Percentiles rank a stretch among this genome's conserved stretches.
Conservation (phyloP, 2,113 vertebrate species). For the Lepisosteus oculatus region DNA sequence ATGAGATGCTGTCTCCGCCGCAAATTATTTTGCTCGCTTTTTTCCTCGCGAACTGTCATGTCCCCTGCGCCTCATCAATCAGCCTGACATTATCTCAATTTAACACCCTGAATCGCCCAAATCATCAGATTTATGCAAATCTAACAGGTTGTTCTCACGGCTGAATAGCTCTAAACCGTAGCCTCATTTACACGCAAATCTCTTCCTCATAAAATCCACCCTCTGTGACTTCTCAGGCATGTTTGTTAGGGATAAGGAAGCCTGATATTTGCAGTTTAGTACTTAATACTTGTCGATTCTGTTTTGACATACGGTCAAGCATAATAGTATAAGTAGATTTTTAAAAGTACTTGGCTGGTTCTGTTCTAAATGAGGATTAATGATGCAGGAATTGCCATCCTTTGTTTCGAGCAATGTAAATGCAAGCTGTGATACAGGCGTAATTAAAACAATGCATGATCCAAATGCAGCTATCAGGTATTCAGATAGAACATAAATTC, state of each 20-base stretch:
- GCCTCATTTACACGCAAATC: conserved; percentile 31
- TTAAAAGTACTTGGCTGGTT: background rate
- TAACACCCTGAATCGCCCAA: conserved; percentile 41
- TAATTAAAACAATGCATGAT: background rate
- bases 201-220: conserved; percentile 33
- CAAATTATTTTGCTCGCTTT: conserved; percentile 32
- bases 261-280: conserved; percentile 8
- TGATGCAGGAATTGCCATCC: too few species aligned
- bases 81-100: conserved; percentile 50
- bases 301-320: conserved; percentile 14
- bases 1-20: conserved; percentile 26
- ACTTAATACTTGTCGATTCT: conserved; percentile 4
- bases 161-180: conserved; percentile 32
- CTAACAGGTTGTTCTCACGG: conserved; percentile 37
- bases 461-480: too few species aligned
- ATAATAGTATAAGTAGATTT: conserved; percentile 5
- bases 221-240: conserved; percentile 22
- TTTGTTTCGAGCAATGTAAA: too few species aligned
- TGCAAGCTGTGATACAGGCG: too few species aligned
- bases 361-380: background rate
- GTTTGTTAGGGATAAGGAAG: conserved; percentile 20
- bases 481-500: background rate
- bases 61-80: conserved; percentile 45
- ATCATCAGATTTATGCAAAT: conserved; percentile 53
- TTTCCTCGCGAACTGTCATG: conserved; percentile 32